Conservation (phyloP, 2,888 invertebrate species). For the Epiblema foenella region DNA sequence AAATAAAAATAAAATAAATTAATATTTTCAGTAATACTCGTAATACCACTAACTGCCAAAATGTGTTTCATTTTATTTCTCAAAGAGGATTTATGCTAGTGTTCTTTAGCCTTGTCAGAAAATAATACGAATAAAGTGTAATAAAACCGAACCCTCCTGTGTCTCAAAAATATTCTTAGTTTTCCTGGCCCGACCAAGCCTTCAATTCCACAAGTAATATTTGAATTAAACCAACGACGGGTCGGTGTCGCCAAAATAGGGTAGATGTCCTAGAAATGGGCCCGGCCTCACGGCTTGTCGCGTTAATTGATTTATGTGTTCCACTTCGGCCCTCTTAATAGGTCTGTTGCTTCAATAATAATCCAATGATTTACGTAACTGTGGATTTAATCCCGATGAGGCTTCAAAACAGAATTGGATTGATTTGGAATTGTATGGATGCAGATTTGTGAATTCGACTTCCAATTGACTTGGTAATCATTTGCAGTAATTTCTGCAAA, state of each 20-base stretch:
- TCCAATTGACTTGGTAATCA: background rate
- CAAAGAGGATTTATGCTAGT: too few species aligned
- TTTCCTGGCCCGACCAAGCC: constrained; percentile 61
- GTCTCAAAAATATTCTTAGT: background rate
- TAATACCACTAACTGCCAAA: too few species aligned
- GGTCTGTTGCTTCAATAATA: constrained; percentile 77
- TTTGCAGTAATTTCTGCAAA: too few species aligned
- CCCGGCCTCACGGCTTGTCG: constrained; percentile 71
- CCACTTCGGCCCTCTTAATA: constrained; percentile 70
- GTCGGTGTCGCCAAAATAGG: constrained; percentile 71
- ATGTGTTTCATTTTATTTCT: too few species aligned
- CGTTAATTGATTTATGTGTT: constrained; percentile 82
- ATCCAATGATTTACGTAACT: constrained; percentile 71
- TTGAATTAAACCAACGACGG: constrained; percentile 77
- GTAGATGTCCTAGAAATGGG: constrained; percentile 71
- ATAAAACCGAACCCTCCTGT: too few species aligned
- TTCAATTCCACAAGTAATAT: constrained; percentile 81
- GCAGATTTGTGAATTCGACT: background rate
- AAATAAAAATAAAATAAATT: too few species aligned
- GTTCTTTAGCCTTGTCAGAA: too few species aligned
- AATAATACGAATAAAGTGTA: too few species aligned
- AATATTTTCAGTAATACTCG: too few species aligned
- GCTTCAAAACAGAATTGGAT: constrained; percentile 18
- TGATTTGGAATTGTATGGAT: background rate
- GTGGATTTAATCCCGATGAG: constrained; percentile 34